Percentiles rank a stretch among this genome's conserved stretches.
Evolutionary conservation across 2,797 vertebrate species (phyloP).

Genomic region (Acipenser oxyrinchus): DNA sequence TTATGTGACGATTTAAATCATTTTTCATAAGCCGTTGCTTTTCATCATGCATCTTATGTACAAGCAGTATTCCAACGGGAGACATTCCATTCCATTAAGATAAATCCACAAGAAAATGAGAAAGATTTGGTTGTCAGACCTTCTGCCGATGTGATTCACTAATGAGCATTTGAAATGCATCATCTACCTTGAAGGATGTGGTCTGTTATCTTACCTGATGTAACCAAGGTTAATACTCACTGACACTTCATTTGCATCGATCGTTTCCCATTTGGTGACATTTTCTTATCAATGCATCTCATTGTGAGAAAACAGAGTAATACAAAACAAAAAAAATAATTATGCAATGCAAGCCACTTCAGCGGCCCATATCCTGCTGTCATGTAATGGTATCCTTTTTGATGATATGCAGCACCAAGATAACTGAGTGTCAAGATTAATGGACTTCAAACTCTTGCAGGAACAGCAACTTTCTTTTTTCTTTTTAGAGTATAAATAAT

Average conservation of each 20-base stretch:
- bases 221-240: slow-evolving; percentile 15
- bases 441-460: slow-evolving; percentile 39
- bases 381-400: slow-evolving; percentile 52
- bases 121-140: not conserved
- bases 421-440: slow-evolving; percentile 53
- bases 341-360: slow-evolving; percentile 49
- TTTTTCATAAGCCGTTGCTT: slow-evolving; percentile 13
- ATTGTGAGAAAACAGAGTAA: slow-evolving; percentile 48
- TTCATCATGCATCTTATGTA: slow-evolving; percentile 15
- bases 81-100: slow-evolving; percentile 17
- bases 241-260: slow-evolving; percentile 15
- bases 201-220: slow-evolving; percentile 8
- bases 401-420: slow-evolving; percentile 45
- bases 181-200: slow-evolving; percentile 1
- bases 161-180: not conserved
- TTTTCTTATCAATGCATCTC: slow-evolving; percentile 44
- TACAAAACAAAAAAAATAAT: slow-evolving; percentile 51
- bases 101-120: slow-evolving; percentile 5
- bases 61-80: slow-evolving; percentile 14
- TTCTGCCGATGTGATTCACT: not conserved
- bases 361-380: slow-evolving; percentile 47
- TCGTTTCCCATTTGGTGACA: slow-evolving; percentile 18
- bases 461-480: slow-evolving; percentile 5
- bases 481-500: no score
- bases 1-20: slow-evolving; percentile 8